Percentiles rank a stretch among this genome's conserved stretches.
Conservation (phyloP, 1,140 invertebrate genomes). For the Ephestia elutella region DNA sequence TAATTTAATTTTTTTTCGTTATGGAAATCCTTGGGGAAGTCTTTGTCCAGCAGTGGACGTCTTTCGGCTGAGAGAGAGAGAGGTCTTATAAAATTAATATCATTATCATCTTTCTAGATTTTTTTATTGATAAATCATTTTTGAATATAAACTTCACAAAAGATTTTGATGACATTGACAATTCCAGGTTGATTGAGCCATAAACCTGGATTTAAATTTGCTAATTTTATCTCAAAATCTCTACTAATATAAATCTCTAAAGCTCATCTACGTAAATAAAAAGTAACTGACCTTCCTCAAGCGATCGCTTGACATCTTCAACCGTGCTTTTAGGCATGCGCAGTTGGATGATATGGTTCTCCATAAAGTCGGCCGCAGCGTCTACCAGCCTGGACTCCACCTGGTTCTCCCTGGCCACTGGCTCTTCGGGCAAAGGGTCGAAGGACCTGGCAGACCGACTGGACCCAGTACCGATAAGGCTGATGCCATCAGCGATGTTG, state of each 20-base stretch:
- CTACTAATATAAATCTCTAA: too few species aligned
- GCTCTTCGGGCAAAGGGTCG: constrained; percentile 78
- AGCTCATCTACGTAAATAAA: background rate
- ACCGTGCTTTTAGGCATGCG: constrained; percentile 82
- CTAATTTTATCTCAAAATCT: too few species aligned
- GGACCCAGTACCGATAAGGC: constrained; percentile 79
- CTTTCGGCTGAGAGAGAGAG: too few species aligned
- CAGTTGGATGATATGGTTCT: constrained; percentile 85
- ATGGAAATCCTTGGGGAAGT: too few species aligned
- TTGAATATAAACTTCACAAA: too few species aligned
- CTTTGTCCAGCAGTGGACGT: too few species aligned
- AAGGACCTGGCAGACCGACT: constrained; percentile 69
- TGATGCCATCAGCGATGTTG: constrained; percentile 82
- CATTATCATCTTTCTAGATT: too few species aligned
- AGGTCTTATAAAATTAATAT: too few species aligned
- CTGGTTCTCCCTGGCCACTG: constrained; percentile 81
- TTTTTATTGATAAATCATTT: too few species aligned
- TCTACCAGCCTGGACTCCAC: constrained; percentile 84
- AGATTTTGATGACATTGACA: too few species aligned
- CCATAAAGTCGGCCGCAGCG: constrained; percentile 82
- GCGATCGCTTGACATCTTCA: constrained; percentile 79
- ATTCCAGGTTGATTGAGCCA: background rate
- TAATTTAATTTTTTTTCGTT: too few species aligned
- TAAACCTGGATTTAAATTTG: background rate
- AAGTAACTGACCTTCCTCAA: constrained; percentile 76